phyloP scores from a whole-genome alignment of 2,797 vertebrate species.

The Cyclopterus lumpus region DNA sequence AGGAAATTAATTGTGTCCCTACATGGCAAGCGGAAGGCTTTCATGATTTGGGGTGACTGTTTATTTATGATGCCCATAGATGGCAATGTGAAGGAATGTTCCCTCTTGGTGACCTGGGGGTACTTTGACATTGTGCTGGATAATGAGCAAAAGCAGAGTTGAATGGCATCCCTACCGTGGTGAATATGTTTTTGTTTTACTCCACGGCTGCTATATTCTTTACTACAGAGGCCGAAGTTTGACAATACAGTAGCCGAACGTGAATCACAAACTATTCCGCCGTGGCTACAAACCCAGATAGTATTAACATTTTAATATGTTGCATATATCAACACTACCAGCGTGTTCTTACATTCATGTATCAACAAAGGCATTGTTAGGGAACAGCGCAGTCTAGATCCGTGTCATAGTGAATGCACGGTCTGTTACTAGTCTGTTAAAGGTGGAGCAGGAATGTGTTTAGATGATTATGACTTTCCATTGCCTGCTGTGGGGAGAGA shows the following conservation, averaged over 20 bases:
- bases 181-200: conserved; percentile 74
- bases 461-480: conserved; percentile 68
- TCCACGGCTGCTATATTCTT: conserved; percentile 59
- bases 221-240: conserved; percentile 58
- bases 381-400: conserved; percentile 36
- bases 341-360: conserved; percentile 55
- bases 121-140: conserved; percentile 71
- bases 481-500: conserved; percentile 45
- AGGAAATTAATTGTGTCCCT: conserved; percentile 61
- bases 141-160: conserved; percentile 72
- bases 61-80: conserved; percentile 78
- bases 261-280: conserved; percentile 31
- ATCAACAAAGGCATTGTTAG: conserved; percentile 53
- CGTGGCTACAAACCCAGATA: conserved; percentile 12
- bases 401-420: conserved; percentile 20
- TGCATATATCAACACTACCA: conserved; percentile 53
- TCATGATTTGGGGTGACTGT: conserved; percentile 66
- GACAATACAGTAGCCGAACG: conserved; percentile 44
- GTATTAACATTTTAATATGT: conserved; percentile 58
- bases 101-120: conserved; percentile 66
- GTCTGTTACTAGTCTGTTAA: conserved; percentile 40
- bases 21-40: conserved; percentile 66
- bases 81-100: conserved; percentile 74
- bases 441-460: conserved; percentile 69
- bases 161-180: conserved; percentile 76